Evolutionary conservation across 1,140 invertebrate species (phyloP), one percentile per base, ranked within the genome.

Genomic region (Ganaspis sp.): DNA sequence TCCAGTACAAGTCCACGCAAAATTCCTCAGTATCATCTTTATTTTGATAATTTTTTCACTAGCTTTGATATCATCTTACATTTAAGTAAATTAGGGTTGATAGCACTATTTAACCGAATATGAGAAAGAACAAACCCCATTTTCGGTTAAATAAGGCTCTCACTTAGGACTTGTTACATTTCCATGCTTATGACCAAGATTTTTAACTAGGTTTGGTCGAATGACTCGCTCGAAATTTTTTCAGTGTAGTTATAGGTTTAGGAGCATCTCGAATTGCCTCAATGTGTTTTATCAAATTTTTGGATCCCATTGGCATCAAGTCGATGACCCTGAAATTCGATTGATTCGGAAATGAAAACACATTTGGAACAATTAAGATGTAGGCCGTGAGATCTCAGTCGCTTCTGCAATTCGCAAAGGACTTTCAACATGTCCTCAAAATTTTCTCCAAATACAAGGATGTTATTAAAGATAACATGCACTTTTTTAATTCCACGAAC

Each of bases 281-380:
- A 6, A 76, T 74, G 53, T 79, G 29, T n/a, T 34, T 34, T 34
- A 34, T 34, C 29, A 3, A 6, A 34, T 34, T 34, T 34, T 3
- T 34, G 29, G 38, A 79, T 23, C 5, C 74, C 79, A n/a, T 29
- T 11, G 1, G 38, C 58, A 15, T 77, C 73, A 0, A 82, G 75
- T 15, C 70, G 73, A 38, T 84, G 78, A 12, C 85, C 85, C 17
- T 86, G 69, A 69, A 75, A 85, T 69, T 85, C 77, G 9, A 87
- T 49, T 11, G 81, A 29, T 12, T 73, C n/a, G 45, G 26, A 75
- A 9, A 70, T 84, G 80, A 88, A 87, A 15, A 74, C 21, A 42
- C 84, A 88, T 74, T 89, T 89, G 6, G 2, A 3, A 34, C 29
- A 6, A 34, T 34, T 34, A 6, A 34, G 29, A 34, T 34, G 29